phyloP scores from a whole-genome alignment of 2,888 invertebrate species.

The Acronicta psi region DNA sequence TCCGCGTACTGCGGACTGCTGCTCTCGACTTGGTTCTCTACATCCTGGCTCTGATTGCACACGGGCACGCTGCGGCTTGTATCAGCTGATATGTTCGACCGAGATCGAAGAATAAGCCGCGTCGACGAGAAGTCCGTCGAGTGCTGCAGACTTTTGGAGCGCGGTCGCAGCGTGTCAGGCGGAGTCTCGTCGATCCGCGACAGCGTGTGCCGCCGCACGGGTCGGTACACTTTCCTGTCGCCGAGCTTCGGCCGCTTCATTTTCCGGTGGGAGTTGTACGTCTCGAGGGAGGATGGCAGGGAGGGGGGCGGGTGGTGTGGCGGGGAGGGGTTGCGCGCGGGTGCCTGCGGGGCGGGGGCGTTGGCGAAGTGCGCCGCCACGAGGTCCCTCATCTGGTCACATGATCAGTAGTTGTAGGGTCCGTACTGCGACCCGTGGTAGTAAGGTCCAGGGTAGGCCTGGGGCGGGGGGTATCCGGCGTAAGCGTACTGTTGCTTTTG shows the following conservation, averaged over 20 bases:
- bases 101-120: slow-evolving; percentile 74
- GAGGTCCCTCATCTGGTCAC: slow-evolving; percentile 87
- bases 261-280: slow-evolving; percentile 84
- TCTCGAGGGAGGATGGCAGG: slow-evolving; percentile 69
- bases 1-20: slow-evolving; percentile 83
- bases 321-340: slow-evolving; percentile 79
- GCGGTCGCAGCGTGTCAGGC: slow-evolving; percentile 60
- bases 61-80: slow-evolving; percentile 85
- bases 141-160: slow-evolving; percentile 76
- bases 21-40: slow-evolving; percentile 71
- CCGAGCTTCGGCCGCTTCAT: slow-evolving; percentile 74
- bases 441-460: slow-evolving; percentile 95
- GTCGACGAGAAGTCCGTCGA: slow-evolving; percentile 81
- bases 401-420: slow-evolving; percentile 96
- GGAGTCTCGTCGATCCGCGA: slow-evolving; percentile 84
- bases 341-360: slow-evolving; percentile 85
- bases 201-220: slow-evolving; percentile 76
- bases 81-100: slow-evolving; percentile 83
- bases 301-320: slow-evolving; percentile 51
- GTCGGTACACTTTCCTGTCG: slow-evolving; percentile 79
- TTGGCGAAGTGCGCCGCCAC: slow-evolving; percentile 83
- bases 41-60: slow-evolving; percentile 80
- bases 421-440: slow-evolving; percentile 98
- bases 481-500: slow-evolving; percentile 98
- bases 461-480: slow-evolving; percentile 95